Evolutionary conservation across 2,888 invertebrate species (phyloP).

Genomic region (Seira ritae): DNA sequence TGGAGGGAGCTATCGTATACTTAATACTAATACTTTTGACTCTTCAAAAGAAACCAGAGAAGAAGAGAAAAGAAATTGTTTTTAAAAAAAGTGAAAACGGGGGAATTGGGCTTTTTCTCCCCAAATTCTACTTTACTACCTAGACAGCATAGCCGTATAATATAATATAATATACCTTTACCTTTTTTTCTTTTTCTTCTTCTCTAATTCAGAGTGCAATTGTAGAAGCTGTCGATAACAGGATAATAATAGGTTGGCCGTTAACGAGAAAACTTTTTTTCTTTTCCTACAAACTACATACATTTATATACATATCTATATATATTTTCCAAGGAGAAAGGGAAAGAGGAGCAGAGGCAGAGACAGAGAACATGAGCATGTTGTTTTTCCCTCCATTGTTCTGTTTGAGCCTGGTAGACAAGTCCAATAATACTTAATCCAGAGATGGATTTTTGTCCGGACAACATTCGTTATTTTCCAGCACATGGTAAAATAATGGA

Average conservation of each 20-base stretch:
- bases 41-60: constrained; percentile 11
- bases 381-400: background rate
- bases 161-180: too few relatives aligned
- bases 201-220: constrained; percentile 31
- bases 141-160: too few relatives aligned
- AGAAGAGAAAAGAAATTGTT: too few relatives aligned
- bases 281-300: constrained; percentile 30
- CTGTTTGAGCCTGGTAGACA: background rate
- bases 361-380: too few relatives aligned
- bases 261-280: constrained; percentile 64
- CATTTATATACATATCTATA: too few relatives aligned
- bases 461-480: too few relatives aligned
- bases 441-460: too few relatives aligned
- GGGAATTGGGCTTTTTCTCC: constrained; percentile 32
- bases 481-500: too few relatives aligned
- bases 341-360: too few relatives aligned
- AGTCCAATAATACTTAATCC: too few relatives aligned
- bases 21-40: too few relatives aligned
- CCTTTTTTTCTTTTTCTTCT: constrained; percentile 21
- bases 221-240: constrained; percentile 64
- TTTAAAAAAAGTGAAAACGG: constrained; percentile 45
- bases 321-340: background rate
- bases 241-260: constrained; percentile 64
- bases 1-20: too few relatives aligned
- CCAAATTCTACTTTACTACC: background rate